A percentile compares a stretch with the other conserved stretches of the same genome.
phyloP scores from a whole-genome alignment of 2,113 vertebrate species.

The Ictalurus punctatus region DNA sequence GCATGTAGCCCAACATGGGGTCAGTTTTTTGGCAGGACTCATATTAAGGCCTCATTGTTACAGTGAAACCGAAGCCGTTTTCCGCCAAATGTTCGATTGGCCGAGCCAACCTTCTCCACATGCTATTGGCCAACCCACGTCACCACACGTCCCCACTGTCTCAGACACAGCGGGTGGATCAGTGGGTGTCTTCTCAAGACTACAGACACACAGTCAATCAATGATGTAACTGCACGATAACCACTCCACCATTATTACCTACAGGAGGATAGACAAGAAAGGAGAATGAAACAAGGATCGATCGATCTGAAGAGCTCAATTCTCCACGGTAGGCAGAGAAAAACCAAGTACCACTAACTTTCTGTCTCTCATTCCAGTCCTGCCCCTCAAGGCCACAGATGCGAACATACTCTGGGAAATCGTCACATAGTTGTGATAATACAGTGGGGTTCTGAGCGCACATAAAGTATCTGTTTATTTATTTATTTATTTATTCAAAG shows the following conservation, averaged over 20 bases:
- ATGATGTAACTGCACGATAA: too few species aligned
- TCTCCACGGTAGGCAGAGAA: not conserved
- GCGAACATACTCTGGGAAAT: not conserved
- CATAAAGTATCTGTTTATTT: not conserved
- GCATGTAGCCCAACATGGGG: conserved; percentile 41
- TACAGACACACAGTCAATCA: conserved; percentile 20
- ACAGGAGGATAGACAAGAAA: not conserved
- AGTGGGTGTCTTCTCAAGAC: conserved; percentile 25
- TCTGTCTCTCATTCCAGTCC: not conserved
- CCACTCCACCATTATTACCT: not conserved
- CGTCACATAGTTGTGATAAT: not conserved
- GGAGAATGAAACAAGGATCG: not conserved
- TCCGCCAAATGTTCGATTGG: conserved; percentile 49
- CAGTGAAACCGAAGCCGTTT: conserved; percentile 59
- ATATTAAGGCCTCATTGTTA: conserved; percentile 53
- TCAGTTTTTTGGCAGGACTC: conserved; percentile 20
- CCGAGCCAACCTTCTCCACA: conserved; percentile 38
- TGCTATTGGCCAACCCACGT: conserved; percentile 39
- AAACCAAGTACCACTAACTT: not conserved
- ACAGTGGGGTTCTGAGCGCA: not conserved
- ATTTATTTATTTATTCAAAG: not conserved
- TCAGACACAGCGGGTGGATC: conserved; percentile 39
- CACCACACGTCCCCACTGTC: conserved; percentile 20
- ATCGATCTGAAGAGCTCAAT: not conserved
- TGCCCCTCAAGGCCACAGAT: not conserved